Conservation (phyloP, 2,113 vertebrate species). For the Calidris pygmaea region DNA sequence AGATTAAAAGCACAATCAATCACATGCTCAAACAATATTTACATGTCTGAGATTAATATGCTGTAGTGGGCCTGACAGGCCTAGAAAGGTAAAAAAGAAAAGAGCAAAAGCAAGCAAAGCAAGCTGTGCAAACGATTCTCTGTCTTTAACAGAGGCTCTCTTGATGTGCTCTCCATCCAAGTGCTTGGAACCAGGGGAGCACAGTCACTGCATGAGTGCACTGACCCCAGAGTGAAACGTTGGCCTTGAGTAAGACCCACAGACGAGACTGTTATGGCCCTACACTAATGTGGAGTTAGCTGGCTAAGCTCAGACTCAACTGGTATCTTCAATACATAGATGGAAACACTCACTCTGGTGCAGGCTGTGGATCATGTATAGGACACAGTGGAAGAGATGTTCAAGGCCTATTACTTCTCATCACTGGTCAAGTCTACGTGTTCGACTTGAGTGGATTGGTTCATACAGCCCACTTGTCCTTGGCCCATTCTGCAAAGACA, state of each 20-base stretch:
- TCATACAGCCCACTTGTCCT: neutral
- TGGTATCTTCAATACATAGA: neutral
- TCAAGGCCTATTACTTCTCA: neutral
- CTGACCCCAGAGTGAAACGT: neutral
- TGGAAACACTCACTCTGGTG: neutral
- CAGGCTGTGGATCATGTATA: neutral
- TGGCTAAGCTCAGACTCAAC: neutral
- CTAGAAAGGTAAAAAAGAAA: neutral
- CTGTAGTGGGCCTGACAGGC: neutral
- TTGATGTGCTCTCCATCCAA: neutral
- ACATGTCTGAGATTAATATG: neutral
- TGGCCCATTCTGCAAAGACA: neutral
- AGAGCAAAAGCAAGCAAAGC: neutral
- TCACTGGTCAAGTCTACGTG: neutral
- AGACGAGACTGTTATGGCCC: neutral
- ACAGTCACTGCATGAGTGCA: rapidly evolving
- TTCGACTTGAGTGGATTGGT: rapidly evolving
- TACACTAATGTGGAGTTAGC: neutral
- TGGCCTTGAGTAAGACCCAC: neutral
- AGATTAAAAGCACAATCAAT: neutral
- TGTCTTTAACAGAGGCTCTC: neutral
- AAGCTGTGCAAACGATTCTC: neutral
- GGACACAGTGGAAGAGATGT: neutral
- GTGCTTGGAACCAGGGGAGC: neutral
- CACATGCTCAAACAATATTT: neutral